Evolutionary conservation across 2,797 vertebrate species (phyloP), one percentile per base, ranked within the genome.

Genomic region (Hydrocynus forskahlii): DNA sequence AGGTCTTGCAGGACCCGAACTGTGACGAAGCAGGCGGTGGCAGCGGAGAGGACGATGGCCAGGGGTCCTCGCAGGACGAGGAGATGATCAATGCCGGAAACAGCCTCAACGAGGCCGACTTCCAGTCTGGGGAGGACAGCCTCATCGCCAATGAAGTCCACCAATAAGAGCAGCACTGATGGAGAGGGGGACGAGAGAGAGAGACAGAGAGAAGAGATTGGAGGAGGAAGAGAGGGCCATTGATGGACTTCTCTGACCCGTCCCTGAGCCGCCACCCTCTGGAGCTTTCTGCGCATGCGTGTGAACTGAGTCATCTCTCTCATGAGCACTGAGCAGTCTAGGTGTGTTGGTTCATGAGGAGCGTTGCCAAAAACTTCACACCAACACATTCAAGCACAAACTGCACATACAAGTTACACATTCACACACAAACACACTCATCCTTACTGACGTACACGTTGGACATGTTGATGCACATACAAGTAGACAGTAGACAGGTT

Each of bases 111-210:
- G 97, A 99, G 90, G 97, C 96, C 19, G 97, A 98, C 92, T 99
- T 99, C 94, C 98, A 98, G 93, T 99, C 97, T 0, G 98, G 96
- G 79, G 98, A 99, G 92, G 98, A 99, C 95, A 97, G 98, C 93
- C 97, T 99, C 91, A 97, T 99, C 90, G 97, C 97, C 90, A 99
- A 99, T 0, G 97, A 99, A 92, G 97, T 99, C 86, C 97, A 93
- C 88, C 97, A 98, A 89, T 98, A 96, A 93, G 86, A 75, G 38
- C 80, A 78, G 85, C 48, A 78, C 81, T 83, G 75, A 87, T 87
- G 74, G 74, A 83, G 80, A 75, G 67, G 86, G 89, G 81, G 69
- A 84, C 80, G n/a, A n/a, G n/a, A n/a, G 59, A 66, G 29, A 5
- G 80, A 69, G 57, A 43, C 55, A 63, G 45, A 54, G 76, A 40